Evolutionary conservation across 2,888 invertebrate genomes (phyloP).

Genomic region (Athripsodes cinereus): DNA sequence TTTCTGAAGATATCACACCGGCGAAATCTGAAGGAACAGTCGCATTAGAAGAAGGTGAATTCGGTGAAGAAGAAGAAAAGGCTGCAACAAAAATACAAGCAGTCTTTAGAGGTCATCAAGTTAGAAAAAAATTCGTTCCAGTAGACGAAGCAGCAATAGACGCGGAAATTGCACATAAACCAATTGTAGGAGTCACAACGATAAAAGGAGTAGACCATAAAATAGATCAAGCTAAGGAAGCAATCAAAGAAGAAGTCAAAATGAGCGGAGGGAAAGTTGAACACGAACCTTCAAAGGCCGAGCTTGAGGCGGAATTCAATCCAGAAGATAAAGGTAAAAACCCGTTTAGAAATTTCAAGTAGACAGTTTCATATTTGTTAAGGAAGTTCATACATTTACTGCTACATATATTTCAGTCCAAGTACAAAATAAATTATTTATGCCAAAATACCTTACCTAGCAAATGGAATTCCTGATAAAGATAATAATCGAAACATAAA

Average conservation of each 20-base stretch:
- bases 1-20: conserved; percentile 10
- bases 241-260: conserved; percentile 24
- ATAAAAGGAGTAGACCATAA: conserved; percentile 28
- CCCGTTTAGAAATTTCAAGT: too few species aligned
- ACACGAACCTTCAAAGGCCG: conserved; percentile 60
- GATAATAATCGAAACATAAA: too few species aligned
- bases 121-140: conserved; percentile 63
- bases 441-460: too few species aligned
- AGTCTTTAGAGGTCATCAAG: conserved; percentile 77
- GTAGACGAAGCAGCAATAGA: conserved; percentile 35
- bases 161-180: conserved; percentile 28
- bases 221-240: conserved; percentile 26
- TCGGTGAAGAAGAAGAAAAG: conserved; percentile 43
- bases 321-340: conserved; percentile 75
- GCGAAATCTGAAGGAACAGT: conserved; percentile 1
- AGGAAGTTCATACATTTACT: too few species aligned
- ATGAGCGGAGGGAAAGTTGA: conserved; percentile 24
- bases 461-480: too few species aligned
- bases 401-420: too few species aligned
- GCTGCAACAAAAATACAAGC: conserved; percentile 89
- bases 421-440: too few species aligned
- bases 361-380: too few species aligned
- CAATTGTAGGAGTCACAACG: conserved; percentile 15
- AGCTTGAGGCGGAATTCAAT: conserved; percentile 72
- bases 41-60: conserved; percentile 4